Conservation (phyloP, 2,888 invertebrate genomes). For the Camptogramma bilineatum region DNA sequence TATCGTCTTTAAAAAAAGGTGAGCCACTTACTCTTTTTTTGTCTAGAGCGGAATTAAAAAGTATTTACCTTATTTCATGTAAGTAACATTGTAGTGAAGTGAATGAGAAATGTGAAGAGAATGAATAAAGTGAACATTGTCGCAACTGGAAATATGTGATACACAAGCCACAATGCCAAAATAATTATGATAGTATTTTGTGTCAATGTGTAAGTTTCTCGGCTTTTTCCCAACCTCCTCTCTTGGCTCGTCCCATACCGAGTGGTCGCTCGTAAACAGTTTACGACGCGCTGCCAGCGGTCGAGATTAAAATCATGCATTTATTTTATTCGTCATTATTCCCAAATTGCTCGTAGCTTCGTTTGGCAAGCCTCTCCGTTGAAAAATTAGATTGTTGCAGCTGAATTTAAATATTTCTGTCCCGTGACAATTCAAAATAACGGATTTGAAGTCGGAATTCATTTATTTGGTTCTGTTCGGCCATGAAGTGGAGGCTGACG, state of each 20-base stretch:
- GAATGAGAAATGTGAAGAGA: neutral
- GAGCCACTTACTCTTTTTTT: too few species aligned
- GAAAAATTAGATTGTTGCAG: slow-evolving; percentile 39
- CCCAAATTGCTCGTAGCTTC: slow-evolving; percentile 60
- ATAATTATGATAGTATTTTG: too few species aligned
- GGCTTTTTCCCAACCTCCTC: slow-evolving; percentile 5
- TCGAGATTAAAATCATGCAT: slow-evolving; percentile 82
- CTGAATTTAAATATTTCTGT: slow-evolving; percentile 23
- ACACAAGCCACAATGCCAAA: too few species aligned
- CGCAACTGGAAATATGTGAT: too few species aligned
- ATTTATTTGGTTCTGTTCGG: neutral
- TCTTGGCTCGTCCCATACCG: slow-evolving; percentile 48
- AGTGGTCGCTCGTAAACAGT: slow-evolving; percentile 78
- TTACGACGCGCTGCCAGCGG: slow-evolving; percentile 75
- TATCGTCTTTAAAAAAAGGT: too few species aligned
- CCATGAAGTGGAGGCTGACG: neutral
- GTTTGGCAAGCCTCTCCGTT: slow-evolving; percentile 36
- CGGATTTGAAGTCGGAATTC: neutral
- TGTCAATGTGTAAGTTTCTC: too few species aligned
- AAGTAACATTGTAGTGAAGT: neutral
- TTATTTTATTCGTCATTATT: slow-evolving; percentile 82
- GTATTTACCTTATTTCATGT: too few species aligned
- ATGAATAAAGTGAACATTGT: neutral
- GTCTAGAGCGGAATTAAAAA: too few species aligned
- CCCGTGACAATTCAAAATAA: neutral